Conservation (phyloP, 2,113 vertebrate genomes). For the Crotalus helleri region DNA sequence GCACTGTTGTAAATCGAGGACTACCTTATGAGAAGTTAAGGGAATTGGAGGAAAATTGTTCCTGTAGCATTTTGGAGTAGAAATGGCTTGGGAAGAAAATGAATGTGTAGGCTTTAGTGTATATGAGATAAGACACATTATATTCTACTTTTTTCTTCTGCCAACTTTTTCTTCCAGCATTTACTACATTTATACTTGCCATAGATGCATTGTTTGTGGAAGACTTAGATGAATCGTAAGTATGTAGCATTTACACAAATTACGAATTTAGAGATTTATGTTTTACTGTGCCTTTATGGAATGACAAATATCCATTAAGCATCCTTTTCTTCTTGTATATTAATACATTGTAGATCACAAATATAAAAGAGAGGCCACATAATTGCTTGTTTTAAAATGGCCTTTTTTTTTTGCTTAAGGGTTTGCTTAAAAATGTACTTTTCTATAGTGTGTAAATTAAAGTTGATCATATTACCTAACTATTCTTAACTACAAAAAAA, state of each 20-base stretch:
- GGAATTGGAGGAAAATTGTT: neutral
- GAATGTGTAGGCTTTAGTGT: neutral
- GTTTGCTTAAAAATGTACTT: neutral
- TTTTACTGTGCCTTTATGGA: neutral
- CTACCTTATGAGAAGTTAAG: neutral
- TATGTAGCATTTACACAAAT: slow-evolving; percentile 36
- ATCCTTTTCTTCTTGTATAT: neutral
- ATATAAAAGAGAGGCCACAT: neutral
- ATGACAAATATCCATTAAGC: neutral
- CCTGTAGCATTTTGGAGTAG: neutral
- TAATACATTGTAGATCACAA: neutral
- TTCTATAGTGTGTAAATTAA: neutral
- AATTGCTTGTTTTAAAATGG: neutral
- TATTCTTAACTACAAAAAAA: neutral
- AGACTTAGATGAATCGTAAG: slow-evolving; percentile 96
- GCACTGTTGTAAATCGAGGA: neutral
- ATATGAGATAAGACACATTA: neutral
- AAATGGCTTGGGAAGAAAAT: neutral
- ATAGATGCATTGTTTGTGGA: slow-evolving; percentile 79
- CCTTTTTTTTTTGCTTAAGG: neutral
- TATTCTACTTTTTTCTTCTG: neutral
- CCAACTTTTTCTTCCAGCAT: slow-evolving; percentile 48
- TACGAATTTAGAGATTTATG: accelerated
- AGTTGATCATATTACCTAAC: neutral
- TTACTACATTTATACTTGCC: slow-evolving; percentile 64